Evolutionary conservation across 1,140 invertebrate species (phyloP), one percentile per base, ranked within the genome.

Genomic region (Drosophila subpulchrella): DNA sequence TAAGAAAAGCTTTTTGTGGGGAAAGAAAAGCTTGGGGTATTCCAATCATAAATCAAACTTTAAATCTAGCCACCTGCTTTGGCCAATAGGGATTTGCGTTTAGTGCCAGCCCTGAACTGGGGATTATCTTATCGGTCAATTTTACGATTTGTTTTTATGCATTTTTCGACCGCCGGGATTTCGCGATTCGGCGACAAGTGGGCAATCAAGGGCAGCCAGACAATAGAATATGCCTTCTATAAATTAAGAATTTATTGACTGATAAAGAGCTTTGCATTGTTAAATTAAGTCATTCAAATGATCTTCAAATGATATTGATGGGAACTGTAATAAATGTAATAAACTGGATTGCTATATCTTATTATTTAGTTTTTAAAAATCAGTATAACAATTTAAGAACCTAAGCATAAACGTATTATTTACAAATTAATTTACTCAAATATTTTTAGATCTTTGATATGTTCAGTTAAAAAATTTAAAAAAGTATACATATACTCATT

Each of bases 101-200:
- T 27, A 24, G 6, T 46, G 39, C 6, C 38, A 56, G 58, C 39
- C 38, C 30, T 32, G 56, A 74, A 32, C 60, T 65, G 68, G 7
- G 66, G 75, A 86, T 85, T 85, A 88, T 86, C 82, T 85, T 78
- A 85, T 85, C 81, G 13, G 13, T 57, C 13, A 42, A 50, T 78
- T 83, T 86, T 71, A 86, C 67, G 41, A 70, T 81, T 81, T 78
- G 57, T 63, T 82, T 67, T 78, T 63, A 70, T 81, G 48, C 47
- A 66, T 65, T 76, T 65, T 46, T 41, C 47, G 6, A 54, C 57
- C 50, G 57, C 75, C 38, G 63, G 60, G 75, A 78, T 78, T 86
- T 72, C 12, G 41, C 82, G 61, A 68, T 65, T 78, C n/a, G 65
- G 42, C 39, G 41, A 55, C 57, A 13, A 76, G 62, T 76, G 47